Evolutionary conservation across 1,140 invertebrate species (phyloP).

Genomic region (Leptoteleia sp.): DNA sequence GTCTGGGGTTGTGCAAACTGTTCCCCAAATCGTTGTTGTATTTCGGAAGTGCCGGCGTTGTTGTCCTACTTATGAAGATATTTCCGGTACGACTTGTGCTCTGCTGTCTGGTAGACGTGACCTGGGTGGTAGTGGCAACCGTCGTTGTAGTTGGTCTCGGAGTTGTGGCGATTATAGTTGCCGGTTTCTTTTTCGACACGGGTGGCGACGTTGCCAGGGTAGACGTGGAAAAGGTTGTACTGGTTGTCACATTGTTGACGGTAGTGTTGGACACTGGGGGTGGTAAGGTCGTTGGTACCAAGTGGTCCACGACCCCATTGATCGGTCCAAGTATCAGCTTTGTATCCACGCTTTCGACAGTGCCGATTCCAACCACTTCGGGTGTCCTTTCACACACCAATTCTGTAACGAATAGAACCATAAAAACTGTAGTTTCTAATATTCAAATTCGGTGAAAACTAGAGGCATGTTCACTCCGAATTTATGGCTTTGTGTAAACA

Average conservation of each 20-base stretch:
- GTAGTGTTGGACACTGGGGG: slow-evolving; percentile 69
- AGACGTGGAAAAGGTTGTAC: slow-evolving; percentile 61
- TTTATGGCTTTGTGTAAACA: too few species aligned
- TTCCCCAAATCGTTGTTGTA: slow-evolving; percentile 69
- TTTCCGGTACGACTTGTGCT: slow-evolving; percentile 77
- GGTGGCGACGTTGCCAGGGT: slow-evolving; percentile 66
- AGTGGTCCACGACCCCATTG: slow-evolving; percentile 68
- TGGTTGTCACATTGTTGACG: slow-evolving; percentile 70
- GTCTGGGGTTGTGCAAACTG: slow-evolving; percentile 81
- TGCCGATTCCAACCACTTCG: slow-evolving; percentile 82
- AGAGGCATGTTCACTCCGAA: too few species aligned
- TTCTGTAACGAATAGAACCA: slow-evolving; percentile 72
- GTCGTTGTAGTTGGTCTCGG: slow-evolving; percentile 71
- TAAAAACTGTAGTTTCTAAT: too few species aligned
- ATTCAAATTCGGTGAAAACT: too few species aligned
- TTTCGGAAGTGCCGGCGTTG: slow-evolving; percentile 74
- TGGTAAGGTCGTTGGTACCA: slow-evolving; percentile 51
- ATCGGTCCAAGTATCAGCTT: slow-evolving; percentile 78
- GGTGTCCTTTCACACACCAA: slow-evolving; percentile 77
- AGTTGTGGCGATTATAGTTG: slow-evolving; percentile 49
- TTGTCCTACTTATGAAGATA: slow-evolving; percentile 78
- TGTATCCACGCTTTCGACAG: slow-evolving; percentile 81
- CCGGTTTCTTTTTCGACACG: slow-evolving; percentile 58
- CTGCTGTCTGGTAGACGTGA: slow-evolving; percentile 63
- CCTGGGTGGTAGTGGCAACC: slow-evolving; percentile 50